phyloP scores from a whole-genome alignment of 2,888 invertebrate species.

The Zygogramma bicolorata region DNA sequence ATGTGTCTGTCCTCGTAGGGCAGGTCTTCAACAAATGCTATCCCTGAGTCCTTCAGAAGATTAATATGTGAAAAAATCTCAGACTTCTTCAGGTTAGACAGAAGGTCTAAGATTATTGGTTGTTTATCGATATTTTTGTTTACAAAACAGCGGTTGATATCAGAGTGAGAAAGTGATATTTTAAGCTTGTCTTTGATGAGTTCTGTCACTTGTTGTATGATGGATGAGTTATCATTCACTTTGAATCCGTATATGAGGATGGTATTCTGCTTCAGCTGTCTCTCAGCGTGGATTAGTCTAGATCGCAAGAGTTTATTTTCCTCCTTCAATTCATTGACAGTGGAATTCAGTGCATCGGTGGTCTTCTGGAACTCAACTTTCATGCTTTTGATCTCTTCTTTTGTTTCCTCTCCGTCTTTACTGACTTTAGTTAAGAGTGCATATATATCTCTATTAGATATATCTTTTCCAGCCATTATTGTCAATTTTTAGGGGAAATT shows the following conservation, averaged over 20 bases:
- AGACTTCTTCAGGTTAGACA: neutral
- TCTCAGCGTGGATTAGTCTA: neutral
- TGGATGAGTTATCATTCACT: neutral
- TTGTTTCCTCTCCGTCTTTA: too few relatives aligned
- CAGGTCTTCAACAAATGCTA: neutral
- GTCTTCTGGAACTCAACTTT: too few relatives aligned
- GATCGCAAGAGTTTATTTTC: neutral
- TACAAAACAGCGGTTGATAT: neutral
- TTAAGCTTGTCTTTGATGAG: neutral
- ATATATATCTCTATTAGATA: too few relatives aligned
- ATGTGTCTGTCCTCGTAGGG: neutral
- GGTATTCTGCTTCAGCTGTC: neutral
- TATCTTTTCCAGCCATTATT: too few relatives aligned
- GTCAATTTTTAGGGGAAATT: too few relatives aligned
- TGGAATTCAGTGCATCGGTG: too few relatives aligned
- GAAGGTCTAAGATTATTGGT: neutral
- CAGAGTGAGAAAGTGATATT: neutral
- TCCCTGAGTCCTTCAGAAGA: neutral
- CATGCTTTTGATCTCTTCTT: too few relatives aligned
- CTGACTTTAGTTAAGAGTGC: too few relatives aligned
- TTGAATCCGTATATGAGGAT: neutral
- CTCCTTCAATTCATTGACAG: neutral
- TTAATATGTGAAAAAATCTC: neutral
- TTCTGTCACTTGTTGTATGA: neutral
- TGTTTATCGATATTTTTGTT: conserved; percentile 1